Evolutionary conservation across 2,888 invertebrate genomes (phyloP), one percentile per base, ranked within the genome.

Genomic region (Noctua comes): DNA sequence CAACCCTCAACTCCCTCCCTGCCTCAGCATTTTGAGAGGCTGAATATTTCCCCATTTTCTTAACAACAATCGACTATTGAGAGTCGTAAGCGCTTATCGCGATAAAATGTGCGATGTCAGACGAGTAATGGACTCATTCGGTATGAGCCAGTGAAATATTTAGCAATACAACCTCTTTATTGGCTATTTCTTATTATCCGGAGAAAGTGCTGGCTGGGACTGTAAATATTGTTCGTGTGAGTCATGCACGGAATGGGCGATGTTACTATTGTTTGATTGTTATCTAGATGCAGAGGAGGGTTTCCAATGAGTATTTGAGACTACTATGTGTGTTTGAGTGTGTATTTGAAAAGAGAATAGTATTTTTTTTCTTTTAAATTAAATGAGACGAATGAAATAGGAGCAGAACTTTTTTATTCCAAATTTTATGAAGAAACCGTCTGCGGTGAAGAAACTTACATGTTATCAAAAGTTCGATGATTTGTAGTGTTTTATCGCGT

Each of bases 61-160:
- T 88, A 87, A 86, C 88, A 89, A 91, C 90, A 90, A 88, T 91
- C 85, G 86, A 79, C 86, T 88, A 89, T 89, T 83, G 88, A 88
- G 89, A 86, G 88, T 86, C 85, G 88, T 87, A 80, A 88, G 84
- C 84, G 86, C 86, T 89, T 92, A 92, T 93, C 93, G 83, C 88
- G 90, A 92, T 92, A 77, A 90, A 91, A 92, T 90, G 90, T 90
- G 92, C 91, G 79, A 79, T 70, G 90, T 93, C 94, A 92, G 86
- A 86, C 85, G 79, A 89, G 83, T 90, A 89, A 93, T 93, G 88
- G 86, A 84, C 76, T 72, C 88, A 77, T 88, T 79, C 64, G 77
- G 73, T 82, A 85, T 80, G 74, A 80, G 77, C 76, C 73, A 79
- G 75, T 85, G 83, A 90, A 88, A 90, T 90, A 88, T 88, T 89